Evolutionary conservation across 2,113 vertebrate genomes (phyloP).

Genomic region (Zapus hudsonius): DNA sequence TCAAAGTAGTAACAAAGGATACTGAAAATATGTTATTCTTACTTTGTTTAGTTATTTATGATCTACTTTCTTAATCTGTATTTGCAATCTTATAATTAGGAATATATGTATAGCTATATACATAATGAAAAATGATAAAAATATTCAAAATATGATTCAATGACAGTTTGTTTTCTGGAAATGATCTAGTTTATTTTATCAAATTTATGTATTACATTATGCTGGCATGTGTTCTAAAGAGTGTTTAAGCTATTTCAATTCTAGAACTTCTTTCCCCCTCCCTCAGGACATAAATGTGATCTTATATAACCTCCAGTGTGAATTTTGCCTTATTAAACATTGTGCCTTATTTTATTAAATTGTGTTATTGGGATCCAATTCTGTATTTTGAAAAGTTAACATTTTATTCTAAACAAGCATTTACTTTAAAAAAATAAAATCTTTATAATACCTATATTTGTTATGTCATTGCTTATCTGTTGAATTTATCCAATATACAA

Average conservation of each 20-base stretch:
- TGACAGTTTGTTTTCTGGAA: slow-evolving; percentile 81
- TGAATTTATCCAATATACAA: slow-evolving; percentile 47
- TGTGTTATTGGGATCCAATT: too few species aligned
- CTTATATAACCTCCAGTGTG: too few species aligned
- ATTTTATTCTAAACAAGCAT: too few species aligned
- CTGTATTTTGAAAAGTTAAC: slow-evolving; percentile 73
- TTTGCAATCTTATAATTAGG: too few species aligned
- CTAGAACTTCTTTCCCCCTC: too few species aligned
- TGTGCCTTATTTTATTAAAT: too few species aligned
- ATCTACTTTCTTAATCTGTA: too few species aligned
- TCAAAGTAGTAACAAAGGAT: slow-evolving; percentile 54
- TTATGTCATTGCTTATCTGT: slow-evolving; percentile 39
- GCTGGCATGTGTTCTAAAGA: slow-evolving; percentile 50
- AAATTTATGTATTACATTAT: slow-evolving; percentile 62
- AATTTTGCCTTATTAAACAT: too few species aligned
- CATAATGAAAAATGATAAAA: slow-evolving; percentile 63
- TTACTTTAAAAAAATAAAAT: slow-evolving; percentile 68
- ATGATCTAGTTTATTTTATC: slow-evolving; percentile 76
- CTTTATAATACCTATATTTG: slow-evolving; percentile 50
- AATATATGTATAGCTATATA: slow-evolving; percentile 32
- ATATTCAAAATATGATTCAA: slow-evolving; percentile 41
- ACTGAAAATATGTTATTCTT: slow-evolving; percentile 73
- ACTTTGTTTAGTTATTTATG: slow-evolving; percentile 73
- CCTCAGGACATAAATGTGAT: too few species aligned
- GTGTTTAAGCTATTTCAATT: too few species aligned